Evolutionary conservation across 2,113 vertebrate genomes (phyloP), one percentile per base, ranked within the genome.

Genomic region (Pimephales promelas): DNA sequence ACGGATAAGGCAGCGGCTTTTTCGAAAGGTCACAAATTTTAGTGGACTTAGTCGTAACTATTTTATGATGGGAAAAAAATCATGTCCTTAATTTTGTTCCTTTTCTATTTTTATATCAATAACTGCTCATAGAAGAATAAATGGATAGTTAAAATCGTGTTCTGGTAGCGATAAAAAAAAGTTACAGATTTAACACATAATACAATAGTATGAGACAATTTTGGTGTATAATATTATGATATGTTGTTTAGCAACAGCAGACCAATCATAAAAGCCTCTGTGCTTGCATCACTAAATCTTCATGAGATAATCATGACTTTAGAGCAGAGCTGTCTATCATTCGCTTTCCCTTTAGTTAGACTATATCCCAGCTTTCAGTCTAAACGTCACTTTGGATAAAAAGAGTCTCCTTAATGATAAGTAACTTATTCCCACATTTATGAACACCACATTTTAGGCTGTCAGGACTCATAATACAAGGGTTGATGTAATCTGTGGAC

Each of bases 401-500:
- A 20, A 54, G 16, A 18, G 18, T 54, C 18, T 47, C 1, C 3
- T 47, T 14, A 47, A 52, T 18, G 49, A 52, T 18, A 52, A 52
- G 49, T 52, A 52, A 52, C 49, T 18, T 54, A 20, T 20, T 18
- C 52, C 2, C 18, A 22, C 52, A 54, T 54, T 54, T 54, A 54
- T 54, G 52, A 54, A 20, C 52, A 20, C 52, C 52, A 86, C 62
- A 81, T 83, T 85, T 80, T 26, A 74, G 59, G 54, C 79, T 66
- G 80, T 85, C 85, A 45, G 47, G 54, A 76, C 47, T 83, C 28
- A 84, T 88, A 86, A 79, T 36, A 28, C 54, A 40, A n/a, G 13
- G 26, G 22, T 7, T 73, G 57, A 49, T 7, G n/a, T 40, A 56
- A 26, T 49, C 26, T 74, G 73, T 74, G 72, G 61, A 85, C 68